Evolutionary conservation across 2,113 vertebrate genomes (phyloP).

Genomic region (Rhombomys opimus): DNA sequence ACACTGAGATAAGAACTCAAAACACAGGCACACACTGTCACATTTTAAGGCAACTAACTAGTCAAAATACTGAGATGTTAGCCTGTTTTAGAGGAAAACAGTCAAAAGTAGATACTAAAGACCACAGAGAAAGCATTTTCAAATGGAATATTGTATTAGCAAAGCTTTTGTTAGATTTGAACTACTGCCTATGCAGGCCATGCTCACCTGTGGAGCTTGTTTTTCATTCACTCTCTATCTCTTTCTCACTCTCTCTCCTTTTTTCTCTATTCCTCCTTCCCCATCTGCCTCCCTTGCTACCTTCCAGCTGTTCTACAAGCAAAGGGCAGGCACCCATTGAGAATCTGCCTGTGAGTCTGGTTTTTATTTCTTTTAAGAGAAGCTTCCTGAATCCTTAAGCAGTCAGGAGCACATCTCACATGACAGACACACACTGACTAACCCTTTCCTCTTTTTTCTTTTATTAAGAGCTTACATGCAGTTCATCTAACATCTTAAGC

Average conservation of each 20-base stretch:
- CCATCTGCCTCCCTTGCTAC: not conserved
- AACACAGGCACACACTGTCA: not conserved
- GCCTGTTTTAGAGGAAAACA: not conserved
- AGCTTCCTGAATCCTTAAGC: not conserved
- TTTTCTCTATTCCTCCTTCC: not conserved
- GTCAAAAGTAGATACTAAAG: not conserved
- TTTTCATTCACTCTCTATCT: not conserved
- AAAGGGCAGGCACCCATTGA: not conserved
- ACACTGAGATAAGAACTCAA: not conserved
- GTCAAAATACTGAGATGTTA: not conserved
- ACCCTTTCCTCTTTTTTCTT: not conserved
- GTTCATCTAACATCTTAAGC: not conserved
- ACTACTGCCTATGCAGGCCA: not conserved
- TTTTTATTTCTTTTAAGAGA: not conserved
- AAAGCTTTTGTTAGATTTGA: not conserved
- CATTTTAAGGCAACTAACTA: not conserved
- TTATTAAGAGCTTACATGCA: not conserved
- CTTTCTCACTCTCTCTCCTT: not conserved
- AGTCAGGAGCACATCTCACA: not conserved
- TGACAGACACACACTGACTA: not conserved
- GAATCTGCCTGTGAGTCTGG: not conserved
- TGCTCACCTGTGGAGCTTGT: not conserved
- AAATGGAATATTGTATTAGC: not conserved
- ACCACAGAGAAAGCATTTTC: not conserved
- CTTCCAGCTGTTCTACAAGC: not conserved